phyloP scores from a whole-genome alignment of 1,140 invertebrate genomes.

The Spodoptera frugiperda region DNA sequence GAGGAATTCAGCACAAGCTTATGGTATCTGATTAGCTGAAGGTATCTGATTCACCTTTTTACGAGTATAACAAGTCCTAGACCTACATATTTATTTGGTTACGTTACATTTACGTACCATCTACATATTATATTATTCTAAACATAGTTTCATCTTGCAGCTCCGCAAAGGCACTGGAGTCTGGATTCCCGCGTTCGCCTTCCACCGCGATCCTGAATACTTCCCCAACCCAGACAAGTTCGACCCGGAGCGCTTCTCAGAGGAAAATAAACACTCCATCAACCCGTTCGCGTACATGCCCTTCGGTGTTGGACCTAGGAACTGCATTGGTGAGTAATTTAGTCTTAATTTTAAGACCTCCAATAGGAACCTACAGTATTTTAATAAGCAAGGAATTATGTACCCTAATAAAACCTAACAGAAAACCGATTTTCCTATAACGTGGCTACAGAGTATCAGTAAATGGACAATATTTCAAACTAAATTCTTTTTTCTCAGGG shows the following conservation, averaged over 20 bases:
- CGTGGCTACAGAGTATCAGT: too few relatives aligned
- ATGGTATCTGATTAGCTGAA: too few relatives aligned
- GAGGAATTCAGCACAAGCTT: conserved; percentile 4
- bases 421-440: too few relatives aligned
- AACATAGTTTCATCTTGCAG: conserved; percentile 57
- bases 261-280: conserved; percentile 81
- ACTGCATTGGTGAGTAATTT: conserved; percentile 86
- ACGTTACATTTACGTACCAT: too few relatives aligned
- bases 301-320: conserved; percentile 87
- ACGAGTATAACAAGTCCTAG: too few relatives aligned
- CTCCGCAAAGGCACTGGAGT: conserved; percentile 63
- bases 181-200: conserved; percentile 75
- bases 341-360: too few relatives aligned
- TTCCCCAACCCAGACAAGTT: conserved; percentile 86
- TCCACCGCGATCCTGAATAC: conserved; percentile 85
- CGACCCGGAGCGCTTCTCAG: conserved; percentile 86
- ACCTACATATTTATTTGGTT: too few relatives aligned
- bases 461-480: background rate
- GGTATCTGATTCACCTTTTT: too few relatives aligned
- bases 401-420: too few relatives aligned
- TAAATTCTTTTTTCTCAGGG: conserved; percentile 53
- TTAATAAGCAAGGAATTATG: too few relatives aligned
- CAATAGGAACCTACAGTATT: too few relatives aligned
- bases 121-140: too few relatives aligned
- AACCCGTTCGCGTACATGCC: conserved; percentile 84